Percentiles rank a stretch among this genome's conserved stretches.
These are phyloP conservation scores for Microtus richardsoni DNA, from an alignment of 2,113 vertebrate species.

Conservation along the genomic window DNA sequence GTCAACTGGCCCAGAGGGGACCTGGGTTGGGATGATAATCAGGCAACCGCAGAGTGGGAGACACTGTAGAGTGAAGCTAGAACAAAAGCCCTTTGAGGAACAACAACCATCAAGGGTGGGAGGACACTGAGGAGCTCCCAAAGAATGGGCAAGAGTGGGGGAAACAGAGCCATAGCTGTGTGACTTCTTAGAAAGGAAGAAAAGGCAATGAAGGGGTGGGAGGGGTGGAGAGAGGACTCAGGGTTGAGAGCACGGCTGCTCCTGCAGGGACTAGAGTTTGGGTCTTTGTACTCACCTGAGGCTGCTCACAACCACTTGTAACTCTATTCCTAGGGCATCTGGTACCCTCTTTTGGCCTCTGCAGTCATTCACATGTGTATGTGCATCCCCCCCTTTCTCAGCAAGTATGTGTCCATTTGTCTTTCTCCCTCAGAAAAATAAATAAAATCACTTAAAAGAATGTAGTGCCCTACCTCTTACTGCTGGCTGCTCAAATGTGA, in stretches of 20 bases:
- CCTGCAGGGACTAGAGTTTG: not conserved
- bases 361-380: no score
- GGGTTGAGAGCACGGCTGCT: not conserved
- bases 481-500: not conserved
- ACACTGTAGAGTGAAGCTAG: not conserved
- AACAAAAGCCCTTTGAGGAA: not conserved
- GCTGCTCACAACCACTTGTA: not conserved
- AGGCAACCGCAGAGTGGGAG: not conserved
- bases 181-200: not conserved
- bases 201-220: not conserved
- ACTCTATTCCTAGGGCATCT: not conserved
- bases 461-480: fast-evolving
- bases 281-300: not conserved
- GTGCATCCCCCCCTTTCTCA: no score
- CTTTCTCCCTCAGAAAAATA: not conserved
- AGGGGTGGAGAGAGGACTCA: not conserved
- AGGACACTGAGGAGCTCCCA: not conserved
- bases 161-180: not conserved
- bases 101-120: not conserved
- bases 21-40: fast-evolving
- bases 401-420: not conserved
- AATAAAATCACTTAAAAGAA: not conserved
- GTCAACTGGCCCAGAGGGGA: fast-evolving
- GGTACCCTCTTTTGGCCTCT: not conserved
- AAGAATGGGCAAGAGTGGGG: not conserved